Base-by-base conservation (phyloP, 1,140 invertebrate species). In the Steinernema feltiae region DNA sequence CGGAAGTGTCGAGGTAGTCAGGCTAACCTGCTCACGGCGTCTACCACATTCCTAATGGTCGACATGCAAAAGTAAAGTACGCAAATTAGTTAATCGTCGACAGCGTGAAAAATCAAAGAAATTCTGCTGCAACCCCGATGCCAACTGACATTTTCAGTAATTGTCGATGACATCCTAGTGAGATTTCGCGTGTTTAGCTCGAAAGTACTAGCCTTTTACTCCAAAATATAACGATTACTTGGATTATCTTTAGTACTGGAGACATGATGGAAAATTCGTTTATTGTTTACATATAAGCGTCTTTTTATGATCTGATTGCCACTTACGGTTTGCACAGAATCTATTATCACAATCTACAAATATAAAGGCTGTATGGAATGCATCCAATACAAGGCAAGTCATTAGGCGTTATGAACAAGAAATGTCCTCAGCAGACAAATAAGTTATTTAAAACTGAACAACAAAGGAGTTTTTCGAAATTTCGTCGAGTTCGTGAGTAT, bases 71-170 rank as follows among this genome's bases (percentile, higher is more conserved):
- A 63, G 53, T 21, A 63, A 63, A 63, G 53, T 17, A 63, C 53
- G 53, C 53, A 63, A 63, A 63, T 63, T 63, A 63, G 12, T 63
- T 63, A 63, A 63, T 63, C 53, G 53, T 63, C 53, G 53, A 63
- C 24, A 63, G 53, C 53, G 53, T 63, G 53, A 63, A 63, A 63
- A 63, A 63, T 63, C 53, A 21, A 63, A 63, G 53, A 63, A 63
- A 63, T 15, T 63, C 7, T 63, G n/a, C 53, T 3, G 53, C 15
- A 12, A 63, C 15, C 24, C 12, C 24, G 53, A n/a, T 3, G 7
- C 24, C 53, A 63, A 63, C 53, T 27, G 53, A 63, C 53, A 63
- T 63, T 63, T 3, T 3, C 24, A 21, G 24, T 63, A 63, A 63
- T 63, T 63, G 53, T 63, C 15, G 53, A 63, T 63, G 53, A 63